A percentile compares a stretch with the other conserved stretches of the same genome.
phyloP scores from a whole-genome alignment of 2,888 invertebrate genomes.

The Acanthosepion lycidas region DNA sequence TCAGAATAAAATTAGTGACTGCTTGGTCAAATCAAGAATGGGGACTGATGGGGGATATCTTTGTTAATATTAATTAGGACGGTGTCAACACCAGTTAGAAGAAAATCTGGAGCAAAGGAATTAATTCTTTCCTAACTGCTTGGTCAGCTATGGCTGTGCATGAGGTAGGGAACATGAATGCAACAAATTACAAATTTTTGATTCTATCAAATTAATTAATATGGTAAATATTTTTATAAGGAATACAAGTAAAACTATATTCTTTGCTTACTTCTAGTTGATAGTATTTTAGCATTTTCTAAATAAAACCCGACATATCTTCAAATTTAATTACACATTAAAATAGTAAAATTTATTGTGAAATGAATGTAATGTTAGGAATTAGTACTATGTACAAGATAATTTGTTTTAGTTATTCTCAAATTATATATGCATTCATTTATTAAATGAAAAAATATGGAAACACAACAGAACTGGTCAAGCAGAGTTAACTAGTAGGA shows the following conservation, averaged over 20 bases:
- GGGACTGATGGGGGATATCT: too few relatives aligned
- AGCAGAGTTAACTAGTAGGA: neutral
- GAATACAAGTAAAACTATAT: neutral
- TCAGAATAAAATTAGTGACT: neutral
- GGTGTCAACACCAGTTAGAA: slow-evolving; percentile 8
- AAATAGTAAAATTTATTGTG: neutral
- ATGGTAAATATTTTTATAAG: neutral
- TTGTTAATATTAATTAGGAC: neutral
- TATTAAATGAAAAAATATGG: neutral
- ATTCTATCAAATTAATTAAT: neutral
- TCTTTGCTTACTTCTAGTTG: neutral
- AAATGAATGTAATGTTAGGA: neutral
- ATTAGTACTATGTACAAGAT: neutral
- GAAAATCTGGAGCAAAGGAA: neutral
- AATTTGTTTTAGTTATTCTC: neutral
- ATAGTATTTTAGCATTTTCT: neutral
- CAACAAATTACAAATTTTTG: neutral
- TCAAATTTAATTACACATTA: neutral
- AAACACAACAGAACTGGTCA: neutral
- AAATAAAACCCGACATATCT: too few relatives aligned
- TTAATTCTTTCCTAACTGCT: slow-evolving; percentile 4
- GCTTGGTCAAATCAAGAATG: slow-evolving; percentile 13
- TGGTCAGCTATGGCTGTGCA: neutral
- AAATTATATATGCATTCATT: neutral
- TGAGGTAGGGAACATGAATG: neutral